phyloP scores from a whole-genome alignment of 1,140 invertebrate species.

The Bactericera cockerelli region DNA sequence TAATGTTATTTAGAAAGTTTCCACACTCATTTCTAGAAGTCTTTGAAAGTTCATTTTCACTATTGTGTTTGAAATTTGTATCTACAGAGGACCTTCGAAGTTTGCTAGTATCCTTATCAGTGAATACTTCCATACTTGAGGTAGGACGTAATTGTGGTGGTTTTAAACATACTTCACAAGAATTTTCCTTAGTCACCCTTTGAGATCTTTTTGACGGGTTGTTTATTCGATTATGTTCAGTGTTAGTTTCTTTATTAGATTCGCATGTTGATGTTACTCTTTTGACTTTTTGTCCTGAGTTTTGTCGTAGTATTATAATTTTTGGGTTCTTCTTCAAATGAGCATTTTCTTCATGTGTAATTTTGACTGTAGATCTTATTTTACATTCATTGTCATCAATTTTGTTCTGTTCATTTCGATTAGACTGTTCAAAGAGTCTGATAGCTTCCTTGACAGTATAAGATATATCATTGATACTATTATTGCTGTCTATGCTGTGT shows the following conservation, averaged over 20 bases:
- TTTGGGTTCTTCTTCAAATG: neutral
- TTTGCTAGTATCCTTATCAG: neutral
- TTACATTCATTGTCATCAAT: neutral
- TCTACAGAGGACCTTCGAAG: neutral
- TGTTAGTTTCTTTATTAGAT: neutral
- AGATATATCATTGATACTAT: neutral
- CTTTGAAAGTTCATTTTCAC: too few species aligned
- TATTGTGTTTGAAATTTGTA: too few species aligned
- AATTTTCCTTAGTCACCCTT: neutral
- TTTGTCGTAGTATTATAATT: neutral
- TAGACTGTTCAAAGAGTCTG: neutral
- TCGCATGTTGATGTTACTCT: neutral
- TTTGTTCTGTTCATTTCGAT: neutral
- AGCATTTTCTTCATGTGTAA: neutral
- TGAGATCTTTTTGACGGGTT: neutral
- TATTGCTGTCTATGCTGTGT: neutral
- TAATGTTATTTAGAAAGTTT: neutral
- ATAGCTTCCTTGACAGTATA: neutral
- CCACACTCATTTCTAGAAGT: conserved; percentile 5
- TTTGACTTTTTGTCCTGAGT: neutral
- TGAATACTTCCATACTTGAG: neutral
- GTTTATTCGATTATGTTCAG: neutral
- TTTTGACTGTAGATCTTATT: neutral
- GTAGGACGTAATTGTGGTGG: neutral
- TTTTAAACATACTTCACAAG: neutral